Evolutionary conservation across 1,140 invertebrate genomes (phyloP).

Genomic region (Drosophila sproati): DNA sequence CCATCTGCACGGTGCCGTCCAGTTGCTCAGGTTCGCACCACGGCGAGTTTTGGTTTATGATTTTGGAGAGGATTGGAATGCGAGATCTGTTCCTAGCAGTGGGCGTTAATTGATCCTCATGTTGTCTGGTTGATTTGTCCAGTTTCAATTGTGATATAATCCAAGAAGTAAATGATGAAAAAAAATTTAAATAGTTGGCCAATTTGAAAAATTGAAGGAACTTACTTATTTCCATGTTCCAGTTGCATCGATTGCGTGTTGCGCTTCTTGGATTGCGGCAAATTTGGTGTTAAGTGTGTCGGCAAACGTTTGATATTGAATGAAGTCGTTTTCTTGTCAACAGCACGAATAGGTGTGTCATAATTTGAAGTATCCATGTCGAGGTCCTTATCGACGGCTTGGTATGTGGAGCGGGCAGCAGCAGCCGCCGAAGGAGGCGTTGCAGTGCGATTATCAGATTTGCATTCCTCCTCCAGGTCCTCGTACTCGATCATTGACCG

Average conservation of each 20-base stretch:
- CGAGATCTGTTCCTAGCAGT: constrained; percentile 5
- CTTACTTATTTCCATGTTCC: constrained; percentile 11
- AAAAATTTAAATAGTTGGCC: background rate
- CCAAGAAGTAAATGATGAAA: background rate
- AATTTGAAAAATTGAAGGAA: background rate
- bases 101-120: background rate
- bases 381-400: constrained; percentile 17
- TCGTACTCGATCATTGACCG: constrained; percentile 59
- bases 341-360: constrained; percentile 27
- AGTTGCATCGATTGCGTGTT: background rate
- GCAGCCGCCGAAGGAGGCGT: background rate
- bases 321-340: background rate
- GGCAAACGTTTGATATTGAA: constrained; percentile 41
- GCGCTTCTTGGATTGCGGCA: constrained; percentile 61
- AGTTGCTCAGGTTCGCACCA: constrained; percentile 20
- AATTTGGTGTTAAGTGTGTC: constrained; percentile 59
- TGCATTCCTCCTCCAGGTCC: constrained; percentile 45
- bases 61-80: constrained; percentile 23
- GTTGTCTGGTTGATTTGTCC: background rate
- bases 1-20: constrained; percentile 40
- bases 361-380: constrained; percentile 11
- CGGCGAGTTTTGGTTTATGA: background rate
- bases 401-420: constrained; percentile 5
- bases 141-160: constrained; percentile 1
- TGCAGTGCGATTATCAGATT: background rate